Evolutionary conservation across 2,888 invertebrate species (phyloP), one percentile per base, ranked within the genome.

Genomic region (Megaustenia siamemsis): DNA sequence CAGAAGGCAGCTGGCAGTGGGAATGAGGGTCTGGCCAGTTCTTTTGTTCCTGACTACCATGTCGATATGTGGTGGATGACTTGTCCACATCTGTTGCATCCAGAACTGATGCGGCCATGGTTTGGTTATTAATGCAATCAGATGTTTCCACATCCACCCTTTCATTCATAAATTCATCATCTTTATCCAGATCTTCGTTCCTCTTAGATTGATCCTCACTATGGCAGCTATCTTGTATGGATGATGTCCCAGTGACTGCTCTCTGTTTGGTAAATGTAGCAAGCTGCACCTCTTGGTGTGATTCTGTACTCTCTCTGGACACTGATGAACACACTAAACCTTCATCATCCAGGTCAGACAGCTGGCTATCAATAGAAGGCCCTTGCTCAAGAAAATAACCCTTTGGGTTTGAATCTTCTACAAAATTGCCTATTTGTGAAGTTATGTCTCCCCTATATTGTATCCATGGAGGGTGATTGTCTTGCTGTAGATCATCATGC

Each of bases 231-330:
- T 28, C 49, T 18, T 32, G 1, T 73, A 35, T 8, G 43, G 49
- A 35, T 49, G 15, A 3, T n/a, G 6, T 73, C 18, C 21, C 18
- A 4, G 32, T 73, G 28, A 28, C 6, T 73, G 18, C 35, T 32
- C 32, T 49, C 15, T 4, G 28, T 32, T 28, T 45, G 49, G 12
- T 18, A 43, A 32, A 15, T 18, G 1, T 24, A 73, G 32, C 38
- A n/a, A 35, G 38, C 0, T 69, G 6, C 4, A 21, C 18, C 15
- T 82, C 63, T 21, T 60, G 24, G 53, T 43, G 0, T 35, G 73
- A 82, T 32, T 73, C 82, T 60, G 73, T 73, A 21, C 43, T 71
- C 12, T 60, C 82, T 73, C 60, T 53, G 56, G 73, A 82, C 21
- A 49, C 28, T 21, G 32, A 24, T 40, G 73, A 82, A 32, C 28